Percentiles rank a stretch among this genome's conserved stretches.
These are phyloP conservation scores for Dynastes tityus DNA, from an alignment of 2,888 invertebrate species.

Conservation along the genomic window DNA sequence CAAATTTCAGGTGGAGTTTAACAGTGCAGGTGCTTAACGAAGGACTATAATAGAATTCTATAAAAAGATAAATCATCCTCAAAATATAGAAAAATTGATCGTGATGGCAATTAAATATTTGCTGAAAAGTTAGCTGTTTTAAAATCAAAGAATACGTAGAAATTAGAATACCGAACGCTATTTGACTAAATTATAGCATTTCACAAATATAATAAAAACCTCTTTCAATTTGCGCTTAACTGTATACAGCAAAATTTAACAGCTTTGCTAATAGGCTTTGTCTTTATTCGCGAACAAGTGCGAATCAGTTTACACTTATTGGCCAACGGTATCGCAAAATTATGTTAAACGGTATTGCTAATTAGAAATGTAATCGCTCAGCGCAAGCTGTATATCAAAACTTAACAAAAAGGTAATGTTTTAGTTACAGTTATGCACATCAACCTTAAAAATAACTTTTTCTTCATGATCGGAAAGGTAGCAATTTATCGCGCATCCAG, in stretches of 20 bases:
- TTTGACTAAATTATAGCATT: neutral
- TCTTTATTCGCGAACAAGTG: slow-evolving; percentile 24
- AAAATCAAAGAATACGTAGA: too few relatives aligned
- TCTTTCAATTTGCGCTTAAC: neutral
- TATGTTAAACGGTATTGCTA: slow-evolving; percentile 33
- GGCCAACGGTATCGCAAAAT: slow-evolving; percentile 38
- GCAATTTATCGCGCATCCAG: slow-evolving; percentile 1
- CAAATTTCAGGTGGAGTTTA: too few relatives aligned
- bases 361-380: slow-evolving; percentile 30
- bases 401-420: neutral
- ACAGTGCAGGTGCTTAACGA: too few relatives aligned
- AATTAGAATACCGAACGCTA: too few relatives aligned
- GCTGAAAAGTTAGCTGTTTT: too few relatives aligned
- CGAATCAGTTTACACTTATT: slow-evolving; percentile 11
- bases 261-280: slow-evolving; percentile 33
- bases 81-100: too few relatives aligned
- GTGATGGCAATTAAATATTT: too few relatives aligned
- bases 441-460: neutral
- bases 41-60: too few relatives aligned
- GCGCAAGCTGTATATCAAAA: neutral
- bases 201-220: neutral
- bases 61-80: too few relatives aligned
- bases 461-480: slow-evolving; percentile 10
- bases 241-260: slow-evolving; percentile 12
- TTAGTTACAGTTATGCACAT: slow-evolving; percentile 15